These are phyloP conservation scores for Dolichopus griseipennis DNA, from an alignment of 2,888 invertebrate species.

Conservation along the genomic window DNA sequence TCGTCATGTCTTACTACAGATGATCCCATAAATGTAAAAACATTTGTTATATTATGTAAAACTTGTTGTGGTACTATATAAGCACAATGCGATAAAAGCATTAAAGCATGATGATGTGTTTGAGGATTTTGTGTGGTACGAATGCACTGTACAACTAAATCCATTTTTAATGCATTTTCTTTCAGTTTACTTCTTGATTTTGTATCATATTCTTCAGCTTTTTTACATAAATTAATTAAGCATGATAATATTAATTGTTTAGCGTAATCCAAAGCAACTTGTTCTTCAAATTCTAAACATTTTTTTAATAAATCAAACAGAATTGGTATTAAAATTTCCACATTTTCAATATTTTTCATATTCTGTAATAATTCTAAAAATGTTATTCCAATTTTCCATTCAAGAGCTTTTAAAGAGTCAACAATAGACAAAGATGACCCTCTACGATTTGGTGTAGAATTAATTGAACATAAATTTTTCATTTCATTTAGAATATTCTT, in stretches of 20 bases:
- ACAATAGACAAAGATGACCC: slow-evolving; percentile 11
- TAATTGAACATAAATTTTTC: slow-evolving; percentile 42
- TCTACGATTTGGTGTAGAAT: background rate
- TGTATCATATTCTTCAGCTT: slow-evolving; percentile 41
- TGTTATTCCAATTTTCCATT: slow-evolving; percentile 73
- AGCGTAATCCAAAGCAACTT: slow-evolving; percentile 73
- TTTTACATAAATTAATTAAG: slow-evolving; percentile 60
- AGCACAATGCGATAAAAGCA: slow-evolving; percentile 72
- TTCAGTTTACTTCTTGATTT: slow-evolving; percentile 42
- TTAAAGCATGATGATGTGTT: slow-evolving; percentile 87
- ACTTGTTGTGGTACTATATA: slow-evolving; percentile 73
- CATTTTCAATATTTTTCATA: slow-evolving; percentile 67
- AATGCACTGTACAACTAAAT: slow-evolving; percentile 69
- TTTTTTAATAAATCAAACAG: slow-evolving; percentile 71
- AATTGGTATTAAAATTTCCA: slow-evolving; percentile 57
- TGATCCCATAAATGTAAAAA: slow-evolving; percentile 96
- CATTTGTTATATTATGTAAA: slow-evolving; percentile 86
- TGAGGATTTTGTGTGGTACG: slow-evolving; percentile 87
- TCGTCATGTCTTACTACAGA: slow-evolving; percentile 89
- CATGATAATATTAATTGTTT: slow-evolving; percentile 77
- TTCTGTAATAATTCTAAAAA: slow-evolving; percentile 76
- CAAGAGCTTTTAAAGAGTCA: slow-evolving; percentile 51
- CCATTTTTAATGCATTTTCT: slow-evolving; percentile 41
- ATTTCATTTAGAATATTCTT: slow-evolving; percentile 52
- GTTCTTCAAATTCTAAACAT: slow-evolving; percentile 73